phyloP scores from a whole-genome alignment of 2,113 vertebrate genomes.

The Chitala chitala region DNA sequence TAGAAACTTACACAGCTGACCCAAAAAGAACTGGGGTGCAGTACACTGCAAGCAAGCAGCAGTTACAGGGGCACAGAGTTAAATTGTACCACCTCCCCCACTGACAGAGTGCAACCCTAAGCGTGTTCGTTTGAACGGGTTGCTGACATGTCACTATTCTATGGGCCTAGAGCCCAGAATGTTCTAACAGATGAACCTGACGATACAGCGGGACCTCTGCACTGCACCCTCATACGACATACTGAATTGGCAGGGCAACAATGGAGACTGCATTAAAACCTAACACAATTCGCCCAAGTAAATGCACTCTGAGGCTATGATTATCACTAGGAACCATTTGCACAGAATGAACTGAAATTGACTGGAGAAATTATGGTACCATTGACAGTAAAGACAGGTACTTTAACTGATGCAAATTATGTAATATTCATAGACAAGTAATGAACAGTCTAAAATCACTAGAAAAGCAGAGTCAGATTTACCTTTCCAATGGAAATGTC shows the following conservation, averaged over 20 bases:
- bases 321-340: neutral
- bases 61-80: constrained; percentile 43
- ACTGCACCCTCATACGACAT: constrained; percentile 13
- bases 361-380: too few species aligned
- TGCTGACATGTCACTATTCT: constrained; percentile 71
- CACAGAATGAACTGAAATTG: neutral
- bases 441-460: neutral
- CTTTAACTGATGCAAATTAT: too few species aligned
- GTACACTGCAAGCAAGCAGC: neutral
- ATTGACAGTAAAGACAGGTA: too few species aligned
- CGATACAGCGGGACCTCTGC: constrained; percentile 46
- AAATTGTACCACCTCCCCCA: constrained; percentile 39
- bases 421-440: neutral
- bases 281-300: neutral
- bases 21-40: neutral
- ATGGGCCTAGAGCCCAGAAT: constrained; percentile 66
- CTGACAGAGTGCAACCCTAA: constrained; percentile 64
- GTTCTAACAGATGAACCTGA: constrained; percentile 62
- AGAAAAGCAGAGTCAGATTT: neutral
- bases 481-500: neutral
- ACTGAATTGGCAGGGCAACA: neutral
- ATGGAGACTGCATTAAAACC: too few species aligned
- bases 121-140: constrained; percentile 66
- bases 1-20: neutral
- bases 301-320: neutral